Percentiles rank a stretch among this genome's conserved stretches.
These are phyloP conservation scores for Lethrus apterus DNA, from an alignment of 1,140 invertebrate genomes.

Conservation along the genomic window DNA sequence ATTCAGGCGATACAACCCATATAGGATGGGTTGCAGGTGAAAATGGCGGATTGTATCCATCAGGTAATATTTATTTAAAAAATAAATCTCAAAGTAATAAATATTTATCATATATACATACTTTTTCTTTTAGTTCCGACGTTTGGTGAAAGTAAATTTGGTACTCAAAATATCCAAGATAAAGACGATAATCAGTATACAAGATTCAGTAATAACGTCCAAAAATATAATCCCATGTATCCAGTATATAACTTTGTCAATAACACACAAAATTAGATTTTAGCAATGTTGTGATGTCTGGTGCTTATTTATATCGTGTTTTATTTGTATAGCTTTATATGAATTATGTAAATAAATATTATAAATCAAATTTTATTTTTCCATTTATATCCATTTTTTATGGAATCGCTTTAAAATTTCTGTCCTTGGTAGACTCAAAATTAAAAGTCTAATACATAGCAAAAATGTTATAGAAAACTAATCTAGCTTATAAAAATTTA, in stretches of 20 bases:
- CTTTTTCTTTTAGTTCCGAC: conserved; percentile 43
- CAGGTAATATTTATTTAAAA: conserved; percentile 41
- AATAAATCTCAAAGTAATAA: conserved; percentile 5
- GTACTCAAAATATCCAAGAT: conserved; percentile 43
- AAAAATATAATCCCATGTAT: conserved; percentile 21
- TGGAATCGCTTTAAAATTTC: too few relatives aligned
- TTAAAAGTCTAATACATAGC: too few relatives aligned
- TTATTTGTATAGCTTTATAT: too few relatives aligned
- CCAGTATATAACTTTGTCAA: conserved; percentile 21
- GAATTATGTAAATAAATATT: too few relatives aligned
- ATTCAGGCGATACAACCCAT: background rate
- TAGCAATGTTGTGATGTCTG: background rate
- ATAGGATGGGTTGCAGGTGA: conserved; percentile 13
- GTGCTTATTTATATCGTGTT: background rate
- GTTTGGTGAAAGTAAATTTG: conserved; percentile 45
- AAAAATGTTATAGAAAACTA: too few relatives aligned
- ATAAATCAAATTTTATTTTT: too few relatives aligned
- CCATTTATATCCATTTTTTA: too few relatives aligned
- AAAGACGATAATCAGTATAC: conserved; percentile 46
- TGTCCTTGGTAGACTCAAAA: too few relatives aligned
- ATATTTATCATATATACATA: background rate
- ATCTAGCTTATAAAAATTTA: too few relatives aligned
- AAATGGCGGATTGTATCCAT: conserved; percentile 15
- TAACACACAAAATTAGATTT: background rate
- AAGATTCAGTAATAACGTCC: conserved; percentile 31